A percentile compares a stretch with the other conserved stretches of the same genome.
Evolutionary conservation across 2,113 vertebrate genomes (phyloP).

Genomic region (Cyprinodon variegatus): DNA sequence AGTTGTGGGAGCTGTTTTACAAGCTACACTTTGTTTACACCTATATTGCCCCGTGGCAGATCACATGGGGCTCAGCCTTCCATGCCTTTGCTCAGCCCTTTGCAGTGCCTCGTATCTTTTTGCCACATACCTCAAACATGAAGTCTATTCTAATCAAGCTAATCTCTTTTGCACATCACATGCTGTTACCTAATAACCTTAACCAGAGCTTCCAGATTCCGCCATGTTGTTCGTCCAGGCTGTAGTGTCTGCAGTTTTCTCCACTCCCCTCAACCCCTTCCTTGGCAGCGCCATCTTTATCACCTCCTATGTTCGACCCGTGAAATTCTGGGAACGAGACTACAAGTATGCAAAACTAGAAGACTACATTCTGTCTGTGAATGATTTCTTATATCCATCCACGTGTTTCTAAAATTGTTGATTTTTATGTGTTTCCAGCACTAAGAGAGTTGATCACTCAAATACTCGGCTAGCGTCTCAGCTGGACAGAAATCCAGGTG

Average conservation of each 20-base stretch:
- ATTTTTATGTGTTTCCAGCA: conserved; percentile 70
- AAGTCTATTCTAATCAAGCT: neutral
- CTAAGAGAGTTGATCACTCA: conserved; percentile 90
- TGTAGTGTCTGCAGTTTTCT: conserved; percentile 86
- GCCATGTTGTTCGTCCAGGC: conserved; percentile 92
- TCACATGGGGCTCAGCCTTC: conserved; percentile 98
- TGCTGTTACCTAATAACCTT: conserved; percentile 47
- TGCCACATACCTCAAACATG: neutral
- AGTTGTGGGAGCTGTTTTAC: conserved; percentile 98
- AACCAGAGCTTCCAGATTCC: conserved; percentile 79
- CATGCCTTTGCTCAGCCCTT: conserved; percentile 98
- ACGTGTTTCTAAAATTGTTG: neutral
- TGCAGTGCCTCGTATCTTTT: conserved; percentile 98
- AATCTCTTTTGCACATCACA: neutral
- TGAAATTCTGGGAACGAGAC: conserved; percentile 93
- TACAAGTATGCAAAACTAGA: conserved; percentile 83
- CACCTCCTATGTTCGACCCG: conserved; percentile 89
- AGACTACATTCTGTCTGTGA: neutral
- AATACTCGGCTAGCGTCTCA: conserved; percentile 90
- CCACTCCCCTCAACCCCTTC: conserved; percentile 89
- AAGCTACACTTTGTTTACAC: conserved; percentile 97
- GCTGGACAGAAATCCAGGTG: conserved; percentile 90
- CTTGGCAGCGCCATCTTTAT: conserved; percentile 91
- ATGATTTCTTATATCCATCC: neutral
- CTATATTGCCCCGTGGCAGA: conserved; percentile 98